A percentile compares a stretch with the other conserved stretches of the same genome.
Evolutionary conservation across 2,113 vertebrate species (phyloP).

Genomic region (Syngnathoides biaculeatus): DNA sequence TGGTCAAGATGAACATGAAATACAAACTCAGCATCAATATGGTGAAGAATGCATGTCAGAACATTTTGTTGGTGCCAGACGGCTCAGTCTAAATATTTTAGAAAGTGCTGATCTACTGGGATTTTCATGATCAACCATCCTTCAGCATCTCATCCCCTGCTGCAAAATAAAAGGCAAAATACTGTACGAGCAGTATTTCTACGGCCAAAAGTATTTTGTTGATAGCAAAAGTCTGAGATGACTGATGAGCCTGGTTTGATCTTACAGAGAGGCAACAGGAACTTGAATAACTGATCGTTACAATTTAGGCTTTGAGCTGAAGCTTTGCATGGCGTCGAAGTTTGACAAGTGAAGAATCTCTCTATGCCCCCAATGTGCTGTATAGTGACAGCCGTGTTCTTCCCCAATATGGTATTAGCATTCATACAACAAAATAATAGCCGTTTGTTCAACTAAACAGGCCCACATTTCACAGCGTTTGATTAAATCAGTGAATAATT

Average conservation of each 20-base stretch:
- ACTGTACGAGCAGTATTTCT: neutral
- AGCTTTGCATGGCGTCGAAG: neutral
- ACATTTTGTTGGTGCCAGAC: slow-evolving; percentile 1
- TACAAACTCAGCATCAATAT: neutral
- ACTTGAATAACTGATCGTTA: no score
- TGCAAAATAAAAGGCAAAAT: neutral
- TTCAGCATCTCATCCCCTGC: neutral
- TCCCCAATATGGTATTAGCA: no score
- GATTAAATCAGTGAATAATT: no score
- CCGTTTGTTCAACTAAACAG: no score
- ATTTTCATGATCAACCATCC: neutral
- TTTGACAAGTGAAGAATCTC: neutral
- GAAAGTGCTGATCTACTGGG: slow-evolving; percentile 1
- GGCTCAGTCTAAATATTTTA: slow-evolving; percentile 2
- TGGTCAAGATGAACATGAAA: slow-evolving; percentile 1
- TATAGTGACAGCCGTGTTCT: no score
- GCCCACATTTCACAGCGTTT: no score
- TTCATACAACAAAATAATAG: no score
- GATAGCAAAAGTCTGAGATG: neutral
- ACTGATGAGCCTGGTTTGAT: neutral
- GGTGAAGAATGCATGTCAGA: neutral
- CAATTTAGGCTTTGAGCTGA: no score
- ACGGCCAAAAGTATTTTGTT: neutral
- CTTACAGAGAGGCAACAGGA: no score
- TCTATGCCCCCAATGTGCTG: no score